Conservation (phyloP, 2,797 vertebrate genomes). For the Gymnopithys bicolor region DNA sequence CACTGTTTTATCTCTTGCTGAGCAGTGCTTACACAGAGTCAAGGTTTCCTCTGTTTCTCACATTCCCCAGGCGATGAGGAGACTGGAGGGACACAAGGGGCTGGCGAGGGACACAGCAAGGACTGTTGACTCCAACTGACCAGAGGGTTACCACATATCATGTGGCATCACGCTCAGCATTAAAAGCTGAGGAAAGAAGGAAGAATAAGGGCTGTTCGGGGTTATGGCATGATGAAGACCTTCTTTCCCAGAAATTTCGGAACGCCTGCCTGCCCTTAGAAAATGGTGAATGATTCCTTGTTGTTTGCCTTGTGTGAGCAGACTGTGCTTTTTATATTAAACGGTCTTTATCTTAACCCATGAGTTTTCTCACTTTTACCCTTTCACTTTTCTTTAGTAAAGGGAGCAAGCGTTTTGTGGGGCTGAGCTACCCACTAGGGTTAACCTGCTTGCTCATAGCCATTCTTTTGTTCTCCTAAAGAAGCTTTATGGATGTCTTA, state of each 20-base stretch:
- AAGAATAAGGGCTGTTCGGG: neutral
- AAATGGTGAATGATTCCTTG: neutral
- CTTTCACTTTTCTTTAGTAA: neutral
- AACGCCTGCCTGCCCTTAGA: fast-evolving
- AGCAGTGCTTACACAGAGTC: fast-evolving
- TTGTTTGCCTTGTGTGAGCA: neutral
- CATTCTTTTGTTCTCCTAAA: neutral
- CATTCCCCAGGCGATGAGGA: neutral
- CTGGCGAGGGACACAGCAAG: neutral
- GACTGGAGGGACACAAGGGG: neutral
- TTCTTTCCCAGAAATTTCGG: neutral
- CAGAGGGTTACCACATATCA: neutral
- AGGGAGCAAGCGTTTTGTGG: neutral
- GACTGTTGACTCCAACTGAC: neutral
- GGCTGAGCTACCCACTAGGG: neutral
- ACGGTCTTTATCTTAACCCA: neutral
- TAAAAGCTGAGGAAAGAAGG: neutral
- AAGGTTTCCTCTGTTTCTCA: neutral
- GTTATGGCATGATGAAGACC: neutral
- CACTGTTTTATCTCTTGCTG: neutral
- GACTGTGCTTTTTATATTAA: neutral
- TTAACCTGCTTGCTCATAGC: neutral
- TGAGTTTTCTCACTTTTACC: neutral
- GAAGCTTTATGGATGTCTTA: neutral
- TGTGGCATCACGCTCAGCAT: neutral